phyloP scores from a whole-genome alignment of 2,888 invertebrate genomes.

The Apeira syringaria region DNA sequence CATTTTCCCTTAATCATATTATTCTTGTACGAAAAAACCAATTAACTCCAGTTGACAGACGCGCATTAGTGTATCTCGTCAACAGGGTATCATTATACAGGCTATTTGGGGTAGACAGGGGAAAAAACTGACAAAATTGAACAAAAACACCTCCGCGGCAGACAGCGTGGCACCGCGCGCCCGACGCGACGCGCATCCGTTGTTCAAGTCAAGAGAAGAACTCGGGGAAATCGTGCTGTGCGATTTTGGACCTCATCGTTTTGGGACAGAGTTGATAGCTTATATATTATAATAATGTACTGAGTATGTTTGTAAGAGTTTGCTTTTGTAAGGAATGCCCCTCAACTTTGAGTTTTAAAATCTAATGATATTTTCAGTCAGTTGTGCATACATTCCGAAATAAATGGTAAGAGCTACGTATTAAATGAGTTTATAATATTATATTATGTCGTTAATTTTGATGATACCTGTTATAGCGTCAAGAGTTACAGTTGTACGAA shows the following conservation, averaged over 20 bases:
- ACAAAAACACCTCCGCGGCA: constrained; percentile 47
- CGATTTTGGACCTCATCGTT: constrained; percentile 34
- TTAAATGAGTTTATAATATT: too few species aligned
- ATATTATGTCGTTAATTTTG: too few species aligned
- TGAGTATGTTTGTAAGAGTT: background rate
- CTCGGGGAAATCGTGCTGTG: background rate
- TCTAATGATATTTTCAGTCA: background rate
- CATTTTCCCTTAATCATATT: constrained; percentile 6
- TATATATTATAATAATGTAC: too few species aligned
- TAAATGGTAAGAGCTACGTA: too few species aligned
- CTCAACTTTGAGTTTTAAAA: constrained; percentile 17
- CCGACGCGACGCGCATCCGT: constrained; percentile 60
- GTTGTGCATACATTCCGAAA: too few species aligned
- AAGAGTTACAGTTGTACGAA: too few species aligned
- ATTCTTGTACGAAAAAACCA: constrained; percentile 20
- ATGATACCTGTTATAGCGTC: too few species aligned
- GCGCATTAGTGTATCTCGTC: constrained; percentile 38
- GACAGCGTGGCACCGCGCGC: constrained; percentile 79
- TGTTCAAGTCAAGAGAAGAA: constrained; percentile 41
- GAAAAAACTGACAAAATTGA: constrained; percentile 45
- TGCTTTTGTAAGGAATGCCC: constrained; percentile 13
- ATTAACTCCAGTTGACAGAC: constrained; percentile 35
- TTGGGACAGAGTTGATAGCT: background rate
- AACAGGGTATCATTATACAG: constrained; percentile 51
- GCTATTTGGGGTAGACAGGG: constrained; percentile 43